phyloP scores from a whole-genome alignment of 2,113 vertebrate genomes.

The Raja brachyura region DNA sequence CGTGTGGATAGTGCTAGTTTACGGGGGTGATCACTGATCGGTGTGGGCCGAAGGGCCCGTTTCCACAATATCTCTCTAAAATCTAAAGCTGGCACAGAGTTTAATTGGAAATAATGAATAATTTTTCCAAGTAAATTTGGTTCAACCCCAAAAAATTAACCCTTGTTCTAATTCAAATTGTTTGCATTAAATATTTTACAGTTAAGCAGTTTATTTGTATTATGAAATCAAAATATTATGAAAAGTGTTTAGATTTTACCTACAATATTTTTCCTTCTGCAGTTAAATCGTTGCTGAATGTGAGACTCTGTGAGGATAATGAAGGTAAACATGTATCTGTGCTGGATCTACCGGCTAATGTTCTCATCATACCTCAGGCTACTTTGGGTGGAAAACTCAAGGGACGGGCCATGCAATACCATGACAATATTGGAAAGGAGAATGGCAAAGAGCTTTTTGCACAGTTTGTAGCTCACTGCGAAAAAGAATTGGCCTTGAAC shows the following conservation, averaged over 20 bases:
- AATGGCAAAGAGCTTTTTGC: constrained; percentile 73
- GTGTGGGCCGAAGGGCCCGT: too few relatives aligned
- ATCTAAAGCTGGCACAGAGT: too few relatives aligned
- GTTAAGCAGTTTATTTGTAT: background rate
- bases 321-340: constrained; percentile 70
- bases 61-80: too few relatives aligned
- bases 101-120: too few relatives aligned
- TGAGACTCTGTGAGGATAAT: constrained; percentile 77
- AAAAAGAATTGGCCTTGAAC: constrained; percentile 60
- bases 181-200: background rate
- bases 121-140: too few relatives aligned
- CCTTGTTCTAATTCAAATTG: background rate
- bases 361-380: constrained; percentile 86
- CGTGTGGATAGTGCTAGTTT: too few relatives aligned
- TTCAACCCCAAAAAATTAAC: too few relatives aligned
- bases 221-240: background rate
- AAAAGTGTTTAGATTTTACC: constrained; percentile 35
- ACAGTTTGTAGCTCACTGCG: constrained; percentile 70
- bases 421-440: constrained; percentile 79
- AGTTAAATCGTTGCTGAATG: constrained; percentile 73
- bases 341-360: constrained; percentile 72
- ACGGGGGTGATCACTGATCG: too few relatives aligned
- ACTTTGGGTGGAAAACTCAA: constrained; percentile 80
- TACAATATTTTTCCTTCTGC: constrained; percentile 47
- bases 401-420: constrained; percentile 84